A percentile compares a stretch with the other conserved stretches of the same genome.
Conservation (phyloP, 2,888 invertebrate genomes). For the Laspeyria flexula region DNA sequence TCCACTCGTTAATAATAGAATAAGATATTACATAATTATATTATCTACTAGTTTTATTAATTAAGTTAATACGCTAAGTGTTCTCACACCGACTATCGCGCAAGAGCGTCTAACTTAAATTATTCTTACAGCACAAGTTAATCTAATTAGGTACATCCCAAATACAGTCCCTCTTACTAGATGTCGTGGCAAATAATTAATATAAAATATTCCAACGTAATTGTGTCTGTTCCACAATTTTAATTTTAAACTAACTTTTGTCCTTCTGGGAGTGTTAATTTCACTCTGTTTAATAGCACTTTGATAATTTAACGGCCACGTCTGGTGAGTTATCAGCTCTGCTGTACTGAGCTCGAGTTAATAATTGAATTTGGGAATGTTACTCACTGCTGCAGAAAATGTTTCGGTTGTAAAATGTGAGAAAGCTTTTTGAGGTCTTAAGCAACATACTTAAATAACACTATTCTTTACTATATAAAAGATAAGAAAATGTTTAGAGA, state of each 20-base stretch:
- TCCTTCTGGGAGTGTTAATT: conserved; percentile 27
- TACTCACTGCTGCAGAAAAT: neutral
- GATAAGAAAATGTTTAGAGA: too few relatives aligned
- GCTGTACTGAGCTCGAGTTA: conserved; percentile 23
- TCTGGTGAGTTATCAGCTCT: conserved; percentile 17
- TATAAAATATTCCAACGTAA: conserved; percentile 40
- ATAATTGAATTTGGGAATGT: conserved; percentile 31
- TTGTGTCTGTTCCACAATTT: conserved; percentile 8
- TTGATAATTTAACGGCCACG: conserved; percentile 33
- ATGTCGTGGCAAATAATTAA: conserved; percentile 12
- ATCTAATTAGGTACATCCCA: conserved; percentile 1
- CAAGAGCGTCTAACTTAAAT: too few relatives aligned
- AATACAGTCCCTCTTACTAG: conserved; percentile 1
- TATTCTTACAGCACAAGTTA: neutral
- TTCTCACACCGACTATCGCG: too few relatives aligned
- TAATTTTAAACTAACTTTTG: conserved; percentile 18
- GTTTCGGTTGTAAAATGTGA: neutral
- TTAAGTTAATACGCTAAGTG: too few relatives aligned
- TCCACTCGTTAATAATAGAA: too few relatives aligned
- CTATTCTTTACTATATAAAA: too few relatives aligned
- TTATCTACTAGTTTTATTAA: too few relatives aligned
- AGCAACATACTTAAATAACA: too few relatives aligned
- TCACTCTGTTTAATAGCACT: conserved; percentile 25
- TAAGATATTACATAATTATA: too few relatives aligned
- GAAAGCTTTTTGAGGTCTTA: too few relatives aligned